Evolutionary conservation across 2,888 invertebrate species (phyloP).

Genomic region (Electrophaes corylata): DNA sequence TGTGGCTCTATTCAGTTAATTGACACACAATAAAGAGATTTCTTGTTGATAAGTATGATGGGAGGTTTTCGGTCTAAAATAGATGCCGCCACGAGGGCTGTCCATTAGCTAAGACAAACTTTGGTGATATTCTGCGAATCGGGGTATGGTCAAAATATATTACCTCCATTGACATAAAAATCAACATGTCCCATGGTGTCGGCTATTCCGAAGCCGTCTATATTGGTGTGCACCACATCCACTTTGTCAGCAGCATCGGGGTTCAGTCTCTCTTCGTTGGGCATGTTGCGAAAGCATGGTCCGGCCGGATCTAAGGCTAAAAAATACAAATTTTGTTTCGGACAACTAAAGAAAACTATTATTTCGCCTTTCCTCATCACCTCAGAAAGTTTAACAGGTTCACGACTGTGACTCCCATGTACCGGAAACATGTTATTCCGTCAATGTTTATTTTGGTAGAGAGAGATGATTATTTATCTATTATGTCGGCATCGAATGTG

Average conservation of each 20-base stretch:
- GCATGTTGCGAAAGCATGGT: slow-evolving; percentile 71
- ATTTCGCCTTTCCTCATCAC: too few species aligned
- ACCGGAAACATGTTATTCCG: too few species aligned
- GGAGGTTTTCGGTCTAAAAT: too few species aligned
- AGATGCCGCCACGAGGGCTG: too few species aligned
- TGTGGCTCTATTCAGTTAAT: too few species aligned
- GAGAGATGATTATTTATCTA: background rate
- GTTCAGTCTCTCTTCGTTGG: slow-evolving; percentile 59
- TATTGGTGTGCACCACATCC: slow-evolving; percentile 72
- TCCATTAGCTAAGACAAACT: too few species aligned
- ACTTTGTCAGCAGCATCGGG: slow-evolving; percentile 59
- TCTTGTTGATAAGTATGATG: too few species aligned
- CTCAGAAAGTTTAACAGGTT: too few species aligned
- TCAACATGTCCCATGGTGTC: slow-evolving; percentile 69
- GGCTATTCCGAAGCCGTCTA: slow-evolving; percentile 75
- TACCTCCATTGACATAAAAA: slow-evolving; percentile 76
- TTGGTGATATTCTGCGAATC: too few species aligned
- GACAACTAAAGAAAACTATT: background rate
- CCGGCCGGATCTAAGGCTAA: slow-evolving; percentile 74
- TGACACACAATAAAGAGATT: too few species aligned
- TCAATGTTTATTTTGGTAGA: background rate
- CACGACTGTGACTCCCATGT: too few species aligned
- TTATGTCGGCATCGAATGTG: too few species aligned
- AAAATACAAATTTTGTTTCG: background rate
- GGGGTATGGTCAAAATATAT: slow-evolving; percentile 8